Evolutionary conservation across 2,888 invertebrate genomes (phyloP).

Genomic region (Ectemnius lituratus): DNA sequence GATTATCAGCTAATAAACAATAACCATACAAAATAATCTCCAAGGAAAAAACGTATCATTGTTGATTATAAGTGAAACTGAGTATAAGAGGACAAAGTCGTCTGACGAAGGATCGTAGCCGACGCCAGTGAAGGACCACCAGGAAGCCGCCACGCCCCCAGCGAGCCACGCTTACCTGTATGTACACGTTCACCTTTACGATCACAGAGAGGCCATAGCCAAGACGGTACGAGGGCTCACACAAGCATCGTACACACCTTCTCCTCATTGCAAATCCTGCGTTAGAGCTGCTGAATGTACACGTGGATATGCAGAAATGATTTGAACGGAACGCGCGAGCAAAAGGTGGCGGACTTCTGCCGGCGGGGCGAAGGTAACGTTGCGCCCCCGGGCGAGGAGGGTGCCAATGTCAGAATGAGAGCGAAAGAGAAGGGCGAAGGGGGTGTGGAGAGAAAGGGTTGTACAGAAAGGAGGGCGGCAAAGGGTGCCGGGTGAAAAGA

Average conservation of each 20-base stretch:
- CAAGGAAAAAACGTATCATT: too few species aligned
- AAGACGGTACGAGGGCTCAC: conserved; percentile 2
- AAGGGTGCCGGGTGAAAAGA: conserved; percentile 16
- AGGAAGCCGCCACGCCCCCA: conserved; percentile 74
- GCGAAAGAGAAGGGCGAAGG: conserved; percentile 14
- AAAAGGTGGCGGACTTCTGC: conserved; percentile 42
- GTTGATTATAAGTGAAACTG: too few species aligned
- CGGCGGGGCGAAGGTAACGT: conserved; percentile 26
- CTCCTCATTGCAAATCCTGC: conserved; percentile 32
- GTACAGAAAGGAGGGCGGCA: background rate
- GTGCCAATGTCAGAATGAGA: conserved; percentile 27
- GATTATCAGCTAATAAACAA: too few species aligned
- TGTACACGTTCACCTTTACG: conserved; percentile 49
- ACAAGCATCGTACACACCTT: conserved; percentile 35
- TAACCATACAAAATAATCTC: too few species aligned
- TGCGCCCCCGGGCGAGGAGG: conserved; percentile 9
- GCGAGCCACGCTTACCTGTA: conserved; percentile 65
- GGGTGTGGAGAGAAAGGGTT: background rate
- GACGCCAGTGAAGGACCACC: conserved; percentile 73
- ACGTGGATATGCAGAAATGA: conserved; percentile 60
- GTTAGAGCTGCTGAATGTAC: conserved; percentile 26
- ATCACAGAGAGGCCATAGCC: background rate
- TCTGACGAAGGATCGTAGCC: conserved; percentile 41
- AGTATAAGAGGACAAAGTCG: background rate
- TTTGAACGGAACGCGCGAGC: conserved; percentile 58